Conservation (phyloP, 2,888 invertebrate species). For the Epirrita christyi region DNA sequence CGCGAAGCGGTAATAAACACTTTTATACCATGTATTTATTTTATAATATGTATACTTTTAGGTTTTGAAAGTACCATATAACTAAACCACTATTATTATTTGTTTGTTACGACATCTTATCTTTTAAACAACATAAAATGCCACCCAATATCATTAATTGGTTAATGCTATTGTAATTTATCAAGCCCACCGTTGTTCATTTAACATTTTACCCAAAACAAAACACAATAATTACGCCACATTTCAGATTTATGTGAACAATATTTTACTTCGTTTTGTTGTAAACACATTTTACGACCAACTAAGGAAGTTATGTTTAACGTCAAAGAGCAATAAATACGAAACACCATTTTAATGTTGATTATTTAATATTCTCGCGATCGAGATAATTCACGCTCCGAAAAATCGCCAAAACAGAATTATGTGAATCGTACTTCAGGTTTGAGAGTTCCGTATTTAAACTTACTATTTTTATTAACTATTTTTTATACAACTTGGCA, state of each 20-base stretch:
- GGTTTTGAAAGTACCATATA: too few relatives aligned
- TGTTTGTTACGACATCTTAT: too few relatives aligned
- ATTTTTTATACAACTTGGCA: too few relatives aligned
- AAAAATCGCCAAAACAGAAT: slow-evolving; percentile 28
- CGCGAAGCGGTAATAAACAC: too few relatives aligned
- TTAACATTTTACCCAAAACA: not conserved
- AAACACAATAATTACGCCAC: slow-evolving; percentile 17
- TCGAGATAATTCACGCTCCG: slow-evolving; percentile 48
- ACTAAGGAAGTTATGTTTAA: slow-evolving; percentile 6
- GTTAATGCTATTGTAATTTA: too few relatives aligned
- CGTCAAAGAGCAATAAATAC: slow-evolving; percentile 35
- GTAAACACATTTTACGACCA: slow-evolving; percentile 28
- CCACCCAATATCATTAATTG: too few relatives aligned
- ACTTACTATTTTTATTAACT: too few relatives aligned
- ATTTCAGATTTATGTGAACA: slow-evolving; percentile 30
- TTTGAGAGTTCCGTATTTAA: not conserved
- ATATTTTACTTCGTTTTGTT: slow-evolving; percentile 27
- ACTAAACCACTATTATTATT: too few relatives aligned
- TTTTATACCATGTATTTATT: too few relatives aligned
- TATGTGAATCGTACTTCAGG: not conserved
- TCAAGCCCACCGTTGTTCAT: too few relatives aligned
- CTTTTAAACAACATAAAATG: too few relatives aligned
- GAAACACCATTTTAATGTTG: slow-evolving; percentile 44
- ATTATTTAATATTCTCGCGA: slow-evolving; percentile 50
- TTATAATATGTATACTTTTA: too few relatives aligned